Percentiles rank a stretch among this genome's conserved stretches.
Conservation (phyloP, 2,113 vertebrate genomes). For the Parus major region DNA sequence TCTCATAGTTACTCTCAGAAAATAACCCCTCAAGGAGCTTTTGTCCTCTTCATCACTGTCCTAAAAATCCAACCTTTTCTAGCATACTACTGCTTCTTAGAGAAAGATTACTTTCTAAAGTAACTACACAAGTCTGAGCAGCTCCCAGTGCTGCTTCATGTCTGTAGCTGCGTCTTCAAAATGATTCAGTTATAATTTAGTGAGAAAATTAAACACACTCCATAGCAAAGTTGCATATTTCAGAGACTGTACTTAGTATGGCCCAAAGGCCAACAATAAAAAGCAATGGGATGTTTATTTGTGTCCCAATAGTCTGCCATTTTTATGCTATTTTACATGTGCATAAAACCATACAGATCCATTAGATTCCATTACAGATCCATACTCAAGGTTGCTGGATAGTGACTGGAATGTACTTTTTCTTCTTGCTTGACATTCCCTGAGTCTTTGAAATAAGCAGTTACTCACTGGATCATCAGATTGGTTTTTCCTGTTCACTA, state of each 20-base stretch:
- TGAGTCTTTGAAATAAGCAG: not conserved
- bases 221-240: not conserved
- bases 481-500: not conserved
- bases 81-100: not conserved
- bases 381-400: not conserved
- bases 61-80: not conserved
- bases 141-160: not conserved
- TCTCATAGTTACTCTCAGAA: not conserved
- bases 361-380: too few species aligned
- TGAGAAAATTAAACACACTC: not conserved
- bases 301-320: not conserved
- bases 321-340: not conserved
- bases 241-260: not conserved
- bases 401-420: not conserved
- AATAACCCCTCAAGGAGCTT: not conserved
- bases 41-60: not conserved
- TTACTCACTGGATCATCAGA: not conserved
- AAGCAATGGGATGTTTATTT: not conserved
- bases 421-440: not conserved
- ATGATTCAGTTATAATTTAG: not conserved
- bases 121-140: not conserved
- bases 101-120: not conserved
- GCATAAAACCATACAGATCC: not conserved
- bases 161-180: not conserved
- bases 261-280: not conserved